phyloP scores from a whole-genome alignment of 1,140 invertebrate species.

The Lethocerus indicus region DNA sequence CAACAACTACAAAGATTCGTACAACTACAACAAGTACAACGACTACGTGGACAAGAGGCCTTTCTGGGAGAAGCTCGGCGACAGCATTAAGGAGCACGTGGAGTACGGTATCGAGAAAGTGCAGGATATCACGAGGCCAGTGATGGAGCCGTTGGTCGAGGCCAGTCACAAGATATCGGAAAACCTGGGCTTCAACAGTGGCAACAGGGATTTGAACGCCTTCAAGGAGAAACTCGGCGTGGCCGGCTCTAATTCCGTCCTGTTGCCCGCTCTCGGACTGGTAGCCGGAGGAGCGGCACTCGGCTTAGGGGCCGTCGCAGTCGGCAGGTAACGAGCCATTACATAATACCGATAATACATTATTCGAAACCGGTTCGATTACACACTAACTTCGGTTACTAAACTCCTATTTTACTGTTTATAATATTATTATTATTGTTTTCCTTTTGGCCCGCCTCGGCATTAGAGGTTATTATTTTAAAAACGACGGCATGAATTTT shows the following conservation, averaged over 20 bases:
- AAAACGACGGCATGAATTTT: neutral
- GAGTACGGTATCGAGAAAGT: constrained; percentile 48
- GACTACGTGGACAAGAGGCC: constrained; percentile 32
- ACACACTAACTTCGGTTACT: too few species aligned
- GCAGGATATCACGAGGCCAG: constrained; percentile 46
- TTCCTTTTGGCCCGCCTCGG: too few species aligned
- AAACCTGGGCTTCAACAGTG: constrained; percentile 39
- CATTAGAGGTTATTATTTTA: too few species aligned
- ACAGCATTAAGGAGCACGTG: constrained; percentile 50
- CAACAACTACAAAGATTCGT: constrained; percentile 11
- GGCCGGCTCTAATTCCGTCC: constrained; percentile 30
- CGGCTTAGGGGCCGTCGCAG: constrained; percentile 56
- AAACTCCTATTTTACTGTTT: too few species aligned
- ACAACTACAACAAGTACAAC: constrained; percentile 25
- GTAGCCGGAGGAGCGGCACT: constrained; percentile 62
- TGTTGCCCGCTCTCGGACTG: constrained; percentile 53
- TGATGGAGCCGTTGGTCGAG: constrained; percentile 52
- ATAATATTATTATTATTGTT: too few species aligned
- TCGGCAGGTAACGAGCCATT: constrained; percentile 38
- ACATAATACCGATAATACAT: too few species aligned
- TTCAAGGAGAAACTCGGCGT: constrained; percentile 53
- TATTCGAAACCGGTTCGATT: too few species aligned
- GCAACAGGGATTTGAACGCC: constrained; percentile 22
- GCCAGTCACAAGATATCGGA: constrained; percentile 58
- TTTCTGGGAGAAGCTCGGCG: constrained; percentile 50